A percentile compares a stretch with the other conserved stretches of the same genome.
These are phyloP conservation scores for Zoanthus gigantus DNA, from an alignment of 92 coral and sea anemone genomes.

Conservation along the genomic window DNA sequence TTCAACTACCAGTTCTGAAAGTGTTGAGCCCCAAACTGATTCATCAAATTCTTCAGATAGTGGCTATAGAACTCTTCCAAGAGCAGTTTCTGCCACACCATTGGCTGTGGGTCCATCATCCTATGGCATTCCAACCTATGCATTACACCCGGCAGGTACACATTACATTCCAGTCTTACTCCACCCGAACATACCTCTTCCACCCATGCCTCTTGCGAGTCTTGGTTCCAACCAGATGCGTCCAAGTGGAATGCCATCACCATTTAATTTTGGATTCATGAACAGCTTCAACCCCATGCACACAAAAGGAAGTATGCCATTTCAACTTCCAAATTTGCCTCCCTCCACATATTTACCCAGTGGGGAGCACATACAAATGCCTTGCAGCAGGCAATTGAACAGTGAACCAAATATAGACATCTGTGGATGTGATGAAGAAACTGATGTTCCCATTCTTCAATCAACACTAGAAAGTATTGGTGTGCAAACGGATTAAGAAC, in stretches of 20 bases:
- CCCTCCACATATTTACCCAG: neutral
- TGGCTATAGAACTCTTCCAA: slow-evolving; percentile 32
- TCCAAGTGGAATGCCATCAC: slow-evolving; percentile 30
- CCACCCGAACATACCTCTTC: slow-evolving; percentile 76
- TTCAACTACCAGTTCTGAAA: slow-evolving; percentile 33
- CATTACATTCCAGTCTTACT: slow-evolving; percentile 90
- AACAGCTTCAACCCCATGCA: slow-evolving; percentile 2
- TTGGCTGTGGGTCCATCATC: slow-evolving; percentile 53
- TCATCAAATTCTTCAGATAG: slow-evolving; percentile 42
- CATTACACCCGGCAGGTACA: slow-evolving; percentile 85
- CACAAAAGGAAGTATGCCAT: neutral
- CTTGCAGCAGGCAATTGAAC: neutral
- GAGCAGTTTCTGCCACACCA: slow-evolving; percentile 23
- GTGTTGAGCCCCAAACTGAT: slow-evolving; percentile 32
- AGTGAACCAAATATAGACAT: slow-evolving; percentile 3
- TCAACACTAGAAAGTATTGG: neutral
- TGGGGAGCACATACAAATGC: neutral
- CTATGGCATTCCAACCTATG: slow-evolving; percentile 82
- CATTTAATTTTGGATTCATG: slow-evolving; percentile 15
- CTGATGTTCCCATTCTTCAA: neutral
- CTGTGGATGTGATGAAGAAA: neutral
- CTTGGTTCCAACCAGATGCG: slow-evolving; percentile 28
- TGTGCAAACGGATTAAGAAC: neutral
- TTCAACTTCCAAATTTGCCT: neutral
- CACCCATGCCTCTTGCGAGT: slow-evolving; percentile 42